Percentiles rank a stretch among this genome's conserved stretches.
These are phyloP conservation scores for Sebastes jordani DNA, from an alignment of 2,797 vertebrate genomes.

Conservation along the genomic window DNA sequence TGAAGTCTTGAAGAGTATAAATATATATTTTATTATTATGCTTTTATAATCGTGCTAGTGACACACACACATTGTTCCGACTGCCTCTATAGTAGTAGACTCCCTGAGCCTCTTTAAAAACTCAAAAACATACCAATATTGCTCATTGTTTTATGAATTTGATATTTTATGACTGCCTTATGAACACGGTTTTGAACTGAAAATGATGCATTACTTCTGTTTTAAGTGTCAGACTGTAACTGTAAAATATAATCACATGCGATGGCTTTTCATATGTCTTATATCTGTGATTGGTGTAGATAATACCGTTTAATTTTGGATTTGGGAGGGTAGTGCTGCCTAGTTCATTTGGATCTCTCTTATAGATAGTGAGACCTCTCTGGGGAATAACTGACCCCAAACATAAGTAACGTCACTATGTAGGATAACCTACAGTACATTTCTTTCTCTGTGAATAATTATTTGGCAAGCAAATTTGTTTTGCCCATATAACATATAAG, in stretches of 20 bases:
- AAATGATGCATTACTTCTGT: not conserved
- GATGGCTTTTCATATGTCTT: not conserved
- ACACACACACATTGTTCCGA: not conserved
- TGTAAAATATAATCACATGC: not conserved
- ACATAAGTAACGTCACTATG: not conserved
- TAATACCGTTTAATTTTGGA: not conserved
- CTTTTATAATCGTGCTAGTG: not conserved
- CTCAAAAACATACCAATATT: not conserved
- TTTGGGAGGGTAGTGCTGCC: not conserved
- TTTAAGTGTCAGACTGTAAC: not conserved
- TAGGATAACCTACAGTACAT: not conserved
- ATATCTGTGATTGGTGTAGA: not conserved
- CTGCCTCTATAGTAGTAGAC: not conserved
- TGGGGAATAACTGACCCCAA: not conserved
- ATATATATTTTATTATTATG: not conserved
- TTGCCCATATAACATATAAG: not conserved
- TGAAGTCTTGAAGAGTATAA: not conserved
- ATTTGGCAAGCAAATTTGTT: not conserved
- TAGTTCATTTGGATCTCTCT: not conserved
- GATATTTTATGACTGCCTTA: not conserved
- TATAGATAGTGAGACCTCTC: not conserved
- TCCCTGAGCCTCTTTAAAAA: not conserved
- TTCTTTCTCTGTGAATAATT: not conserved
- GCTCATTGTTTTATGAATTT: not conserved
- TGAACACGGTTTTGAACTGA: not conserved